A percentile compares a stretch with the other conserved stretches of the same genome.
phyloP scores from a whole-genome alignment of 2,113 vertebrate genomes.

The Bufo bufo region DNA sequence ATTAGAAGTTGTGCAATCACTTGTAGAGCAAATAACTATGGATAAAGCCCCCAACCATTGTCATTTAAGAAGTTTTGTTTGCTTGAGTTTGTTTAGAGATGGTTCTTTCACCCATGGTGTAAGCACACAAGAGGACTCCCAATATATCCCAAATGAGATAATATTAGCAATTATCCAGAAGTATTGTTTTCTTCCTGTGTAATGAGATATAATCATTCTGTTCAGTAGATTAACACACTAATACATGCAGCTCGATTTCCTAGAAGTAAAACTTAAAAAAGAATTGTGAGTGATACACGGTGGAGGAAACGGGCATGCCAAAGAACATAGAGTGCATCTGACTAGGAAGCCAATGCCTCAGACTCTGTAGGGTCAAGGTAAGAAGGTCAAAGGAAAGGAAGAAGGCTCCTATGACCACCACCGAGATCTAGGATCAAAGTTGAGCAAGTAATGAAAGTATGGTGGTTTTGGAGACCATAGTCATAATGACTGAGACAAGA shows the following conservation, averaged over 20 bases:
- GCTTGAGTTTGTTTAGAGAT: constrained; percentile 35
- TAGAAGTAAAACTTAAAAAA: not conserved
- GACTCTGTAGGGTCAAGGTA: not conserved
- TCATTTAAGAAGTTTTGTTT: constrained; percentile 35
- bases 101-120: not conserved
- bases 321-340: not conserved
- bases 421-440: no score
- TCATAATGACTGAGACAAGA: no score
- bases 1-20: constrained; percentile 4
- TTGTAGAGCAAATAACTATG: not conserved
- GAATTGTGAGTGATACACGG: not conserved
- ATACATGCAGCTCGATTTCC: not conserved
- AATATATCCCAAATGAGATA: constrained; percentile 38
- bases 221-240: constrained; percentile 25
- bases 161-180: constrained; percentile 41
- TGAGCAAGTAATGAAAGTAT: no score
- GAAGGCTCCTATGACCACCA: not conserved
- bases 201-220: constrained; percentile 36
- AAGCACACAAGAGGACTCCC: not conserved
- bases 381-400: not conserved
- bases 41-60: not conserved
- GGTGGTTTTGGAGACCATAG: no score
- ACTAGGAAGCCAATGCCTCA: not conserved
- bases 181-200: constrained; percentile 26
- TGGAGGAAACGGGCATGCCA: not conserved